Conservation (phyloP, 2,797 vertebrate species). For the Anabacerthia variegaticeps region DNA sequence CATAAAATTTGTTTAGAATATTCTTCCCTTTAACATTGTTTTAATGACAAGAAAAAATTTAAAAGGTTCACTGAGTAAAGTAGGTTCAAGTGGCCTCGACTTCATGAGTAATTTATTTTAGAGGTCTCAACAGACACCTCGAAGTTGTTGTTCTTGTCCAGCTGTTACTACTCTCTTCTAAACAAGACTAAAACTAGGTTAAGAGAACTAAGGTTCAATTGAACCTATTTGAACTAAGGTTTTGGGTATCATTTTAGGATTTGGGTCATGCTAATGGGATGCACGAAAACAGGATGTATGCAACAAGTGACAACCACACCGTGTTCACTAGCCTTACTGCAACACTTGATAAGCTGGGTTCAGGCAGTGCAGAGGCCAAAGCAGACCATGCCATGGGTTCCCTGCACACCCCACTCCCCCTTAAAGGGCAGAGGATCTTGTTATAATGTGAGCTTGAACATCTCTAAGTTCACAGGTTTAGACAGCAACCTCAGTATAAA, state of each 20-base stretch:
- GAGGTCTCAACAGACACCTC: background rate
- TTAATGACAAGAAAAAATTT: background rate
- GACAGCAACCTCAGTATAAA: background rate
- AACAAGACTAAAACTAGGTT: background rate
- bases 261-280: background rate
- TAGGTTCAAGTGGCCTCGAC: background rate
- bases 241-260: background rate
- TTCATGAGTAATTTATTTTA: background rate
- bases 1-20: background rate
- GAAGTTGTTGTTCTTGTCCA: background rate
- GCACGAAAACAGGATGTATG: background rate
- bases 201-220: background rate
- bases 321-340: background rate
- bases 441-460: background rate
- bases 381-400: fast-evolving
- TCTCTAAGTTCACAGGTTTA: background rate
- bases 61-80: background rate
- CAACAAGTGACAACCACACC: background rate
- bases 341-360: fast-evolving
- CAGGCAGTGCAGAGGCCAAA: background rate
- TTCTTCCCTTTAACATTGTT: background rate
- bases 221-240: background rate
- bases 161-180: background rate
- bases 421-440: background rate
- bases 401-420: background rate